Conservation (phyloP, 1,140 invertebrate genomes). For the Drosophila setifemur region DNA sequence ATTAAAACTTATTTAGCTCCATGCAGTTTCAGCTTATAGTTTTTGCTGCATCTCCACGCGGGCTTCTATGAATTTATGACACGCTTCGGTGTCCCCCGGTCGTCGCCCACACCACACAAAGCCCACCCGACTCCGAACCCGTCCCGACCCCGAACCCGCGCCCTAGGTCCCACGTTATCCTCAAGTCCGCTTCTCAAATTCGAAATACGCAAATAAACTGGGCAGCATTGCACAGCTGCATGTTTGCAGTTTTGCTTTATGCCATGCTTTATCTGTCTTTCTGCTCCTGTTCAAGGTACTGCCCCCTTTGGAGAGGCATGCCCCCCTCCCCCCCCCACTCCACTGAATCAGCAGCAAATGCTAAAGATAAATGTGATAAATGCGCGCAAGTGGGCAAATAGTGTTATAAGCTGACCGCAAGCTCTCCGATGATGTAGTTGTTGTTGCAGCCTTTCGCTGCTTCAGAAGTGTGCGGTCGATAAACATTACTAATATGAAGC, state of each 20-base stretch:
- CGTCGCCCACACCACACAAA: not conserved
- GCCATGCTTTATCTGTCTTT: slow-evolving; percentile 56
- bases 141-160: too few species aligned
- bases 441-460: too few species aligned
- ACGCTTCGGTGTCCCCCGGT: slow-evolving; percentile 22
- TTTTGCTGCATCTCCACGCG: slow-evolving; percentile 8
- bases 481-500: slow-evolving; percentile 34
- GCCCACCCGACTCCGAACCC: not conserved
- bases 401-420: slow-evolving; percentile 75
- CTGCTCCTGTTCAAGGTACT: slow-evolving; percentile 41
- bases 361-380: slow-evolving; percentile 75
- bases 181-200: slow-evolving; percentile 39
- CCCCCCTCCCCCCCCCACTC: not conserved
- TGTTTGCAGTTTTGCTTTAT: slow-evolving; percentile 71
- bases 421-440: slow-evolving; percentile 35
- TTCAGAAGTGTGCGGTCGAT: not conserved
- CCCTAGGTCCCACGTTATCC: slow-evolving; percentile 8
- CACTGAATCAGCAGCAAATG: slow-evolving; percentile 10
- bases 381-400: slow-evolving; percentile 67
- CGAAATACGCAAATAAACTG: slow-evolving; percentile 69
- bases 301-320: too few species aligned
- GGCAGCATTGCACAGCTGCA: slow-evolving; percentile 58
- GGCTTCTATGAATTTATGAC: slow-evolving; percentile 62
- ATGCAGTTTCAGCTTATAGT: slow-evolving; percentile 21
- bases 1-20: slow-evolving; percentile 75